These are phyloP conservation scores for human (Homo sapiens) DNA, from an alignment of 2,113 vertebrate genomes.

Conservation along the genomic window GRCh38 chr4:78608001-78608500, in stretches of 20 bases:
- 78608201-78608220: background rate
- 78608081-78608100: background rate
- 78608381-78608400: background rate
- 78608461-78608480: background rate
- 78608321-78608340: background rate
- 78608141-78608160: background rate
- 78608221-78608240: background rate
- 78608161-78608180: background rate
- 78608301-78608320: rapidly evolving
- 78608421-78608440: background rate
- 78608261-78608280: slow-evolving; percentile 34
- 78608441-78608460: background rate
- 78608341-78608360: background rate
- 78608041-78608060: background rate
- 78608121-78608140: background rate
- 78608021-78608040: background rate
- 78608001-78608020: background rate
- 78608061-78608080: slow-evolving; percentile 9
- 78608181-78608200: background rate
- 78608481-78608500: background rate
- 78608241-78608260: background rate
- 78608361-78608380: background rate
- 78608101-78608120: background rate
- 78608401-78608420: background rate
- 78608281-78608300: background rate